Percentiles rank a stretch among this genome's conserved stretches.
phyloP scores from a whole-genome alignment of 2,888 invertebrate species.

The Abscondita cerata region DNA sequence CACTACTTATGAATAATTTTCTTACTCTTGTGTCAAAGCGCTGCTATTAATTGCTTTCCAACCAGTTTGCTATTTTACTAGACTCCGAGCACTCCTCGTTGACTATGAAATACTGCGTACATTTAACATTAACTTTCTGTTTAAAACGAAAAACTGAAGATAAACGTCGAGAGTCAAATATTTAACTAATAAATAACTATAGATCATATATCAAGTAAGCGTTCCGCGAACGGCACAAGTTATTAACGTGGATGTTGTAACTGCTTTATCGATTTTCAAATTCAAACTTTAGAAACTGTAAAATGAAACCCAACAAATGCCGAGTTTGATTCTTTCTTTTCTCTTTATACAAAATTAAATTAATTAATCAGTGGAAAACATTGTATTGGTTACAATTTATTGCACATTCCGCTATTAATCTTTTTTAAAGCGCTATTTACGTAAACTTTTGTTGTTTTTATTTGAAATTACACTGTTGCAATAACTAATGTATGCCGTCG shows the following conservation, averaged over 20 bases:
- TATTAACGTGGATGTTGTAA: conserved; percentile 6
- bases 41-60: no score
- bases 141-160: no score
- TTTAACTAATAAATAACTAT: conserved; percentile 5
- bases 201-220: conserved; percentile 6
- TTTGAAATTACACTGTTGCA: no score
- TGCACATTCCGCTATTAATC: background rate
- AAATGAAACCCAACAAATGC: conserved; percentile 8
- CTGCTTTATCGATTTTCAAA: conserved; percentile 11
- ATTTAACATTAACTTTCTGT: no score
- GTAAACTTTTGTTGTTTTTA: no score
- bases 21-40: no score
- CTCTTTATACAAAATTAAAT: background rate
- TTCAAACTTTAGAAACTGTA: conserved; percentile 9
- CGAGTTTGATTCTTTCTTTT: conserved; percentile 5
- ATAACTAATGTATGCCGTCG: no score
- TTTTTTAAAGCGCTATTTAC: no score
- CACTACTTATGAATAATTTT: no score
- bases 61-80: no score
- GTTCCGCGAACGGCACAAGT: conserved; percentile 1
- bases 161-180: conserved; percentile 1
- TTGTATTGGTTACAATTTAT: conserved; percentile 13
- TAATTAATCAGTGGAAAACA: conserved; percentile 6
- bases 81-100: no score
- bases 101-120: no score